phyloP scores from a whole-genome alignment of 2,888 invertebrate genomes.

The Podotricha telesiphe region DNA sequence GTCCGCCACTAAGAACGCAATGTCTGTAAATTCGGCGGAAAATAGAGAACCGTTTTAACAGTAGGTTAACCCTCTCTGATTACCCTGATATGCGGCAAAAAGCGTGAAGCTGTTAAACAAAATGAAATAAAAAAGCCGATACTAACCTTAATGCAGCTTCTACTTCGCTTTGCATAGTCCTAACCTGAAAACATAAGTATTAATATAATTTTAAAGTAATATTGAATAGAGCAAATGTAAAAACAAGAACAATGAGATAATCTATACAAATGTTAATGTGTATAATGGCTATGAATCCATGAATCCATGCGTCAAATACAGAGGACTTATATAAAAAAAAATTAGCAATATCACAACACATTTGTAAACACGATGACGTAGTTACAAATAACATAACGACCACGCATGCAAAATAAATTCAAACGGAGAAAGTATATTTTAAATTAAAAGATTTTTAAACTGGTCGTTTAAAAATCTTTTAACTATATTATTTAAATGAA shows the following conservation, averaged over 20 bases:
- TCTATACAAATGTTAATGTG: background rate
- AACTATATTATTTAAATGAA: background rate
- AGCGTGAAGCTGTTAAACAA: too few species aligned
- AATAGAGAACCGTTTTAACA: too few species aligned
- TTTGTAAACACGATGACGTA: background rate
- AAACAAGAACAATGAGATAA: background rate
- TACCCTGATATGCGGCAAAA: too few species aligned
- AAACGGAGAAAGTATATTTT: background rate
- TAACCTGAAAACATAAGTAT: conserved; percentile 33
- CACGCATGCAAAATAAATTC: background rate
- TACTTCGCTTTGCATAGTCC: conserved; percentile 34
- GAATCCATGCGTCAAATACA: conserved; percentile 6
- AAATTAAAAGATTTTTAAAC: too few species aligned
- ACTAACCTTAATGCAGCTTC: conserved; percentile 42
- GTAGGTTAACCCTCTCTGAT: too few species aligned
- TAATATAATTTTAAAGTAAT: background rate
- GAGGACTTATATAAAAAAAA: background rate
- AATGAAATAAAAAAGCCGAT: background rate
- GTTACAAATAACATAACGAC: background rate
- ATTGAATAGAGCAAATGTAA: background rate
- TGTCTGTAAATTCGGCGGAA: too few species aligned
- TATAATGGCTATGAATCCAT: conserved; percentile 5
- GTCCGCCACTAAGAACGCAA: too few species aligned
- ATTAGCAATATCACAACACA: background rate
- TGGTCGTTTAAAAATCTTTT: too few species aligned